These are phyloP conservation scores for Ernsta delagoae DNA, from an alignment of 2,888 invertebrate genomes.

Conservation along the genomic window DNA sequence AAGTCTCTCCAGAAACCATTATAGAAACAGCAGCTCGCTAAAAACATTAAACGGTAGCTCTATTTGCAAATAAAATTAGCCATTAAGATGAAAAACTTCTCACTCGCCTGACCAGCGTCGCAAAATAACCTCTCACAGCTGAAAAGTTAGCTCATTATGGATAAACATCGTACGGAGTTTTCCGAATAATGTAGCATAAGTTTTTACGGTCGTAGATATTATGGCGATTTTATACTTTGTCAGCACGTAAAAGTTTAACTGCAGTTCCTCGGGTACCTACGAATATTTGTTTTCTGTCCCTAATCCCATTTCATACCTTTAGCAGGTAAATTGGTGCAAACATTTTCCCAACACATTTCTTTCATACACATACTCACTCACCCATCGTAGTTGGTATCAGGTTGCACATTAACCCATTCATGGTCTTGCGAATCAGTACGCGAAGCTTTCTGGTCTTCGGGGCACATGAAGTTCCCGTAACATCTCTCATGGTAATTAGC, in stretches of 20 bases:
- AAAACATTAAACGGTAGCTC: conserved; percentile 9
- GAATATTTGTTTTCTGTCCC: too few species aligned
- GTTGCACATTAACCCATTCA: conserved; percentile 94
- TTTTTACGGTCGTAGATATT: not conserved
- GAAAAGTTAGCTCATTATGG: conserved; percentile 29
- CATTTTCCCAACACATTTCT: too few species aligned
- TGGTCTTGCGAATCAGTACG: conserved; percentile 94
- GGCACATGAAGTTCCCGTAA: conserved; percentile 98
- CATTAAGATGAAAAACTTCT: conserved; percentile 28
- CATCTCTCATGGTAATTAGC: conserved; percentile 97
- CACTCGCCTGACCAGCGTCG: conserved; percentile 7
- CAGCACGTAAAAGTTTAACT: not conserved
- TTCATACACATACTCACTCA: not conserved
- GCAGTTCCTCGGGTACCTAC: not conserved
- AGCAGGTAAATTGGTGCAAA: too few species aligned
- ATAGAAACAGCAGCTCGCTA: conserved; percentile 9
- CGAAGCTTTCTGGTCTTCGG: conserved; percentile 98
- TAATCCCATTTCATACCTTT: too few species aligned
- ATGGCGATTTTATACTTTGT: not conserved
- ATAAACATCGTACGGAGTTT: conserved; percentile 25
- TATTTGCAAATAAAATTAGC: conserved; percentile 29
- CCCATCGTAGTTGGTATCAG: conserved; percentile 61
- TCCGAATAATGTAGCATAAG: conserved; percentile 13
- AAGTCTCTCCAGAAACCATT: conserved; percentile 2
- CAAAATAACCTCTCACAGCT: conserved; percentile 15